Base-by-base conservation (phyloP, 2,113 vertebrate genomes). In the Macrotus californicus region DNA sequence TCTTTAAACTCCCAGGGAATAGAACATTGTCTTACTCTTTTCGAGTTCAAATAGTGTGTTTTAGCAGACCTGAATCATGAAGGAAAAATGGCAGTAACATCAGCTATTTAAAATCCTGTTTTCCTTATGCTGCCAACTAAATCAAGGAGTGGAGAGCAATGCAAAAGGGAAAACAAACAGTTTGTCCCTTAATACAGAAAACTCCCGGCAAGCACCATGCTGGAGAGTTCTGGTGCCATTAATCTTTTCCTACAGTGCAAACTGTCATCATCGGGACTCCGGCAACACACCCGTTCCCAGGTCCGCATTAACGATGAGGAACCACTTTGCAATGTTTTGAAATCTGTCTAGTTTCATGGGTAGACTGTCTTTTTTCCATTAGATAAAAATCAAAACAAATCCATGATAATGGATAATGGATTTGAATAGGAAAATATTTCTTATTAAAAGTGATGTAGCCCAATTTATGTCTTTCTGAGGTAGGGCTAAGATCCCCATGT, bases 81-180 rank as follows among this genome's bases (percentile, higher is more conserved):
- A 96, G 91, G 94, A 96, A 96, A 91, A 98, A 96, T 69, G 70
- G 94, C 97, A 96, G 76, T 76, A 87, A 94, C 72, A 88, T 81
- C 93, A 97, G 93, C 96, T 98, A 96, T 98, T 98, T 96, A 97
- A 98, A 98, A 96, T 85, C 82, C 96, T 98, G 87, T 97, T 97
- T 98, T 97, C 96, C 96, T 95, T 97, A 94, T 90, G 52, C 76
- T 98, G 95, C 94, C 92, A 96, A 95, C 96, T 97, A 98, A 98
- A 97, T 97, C 98, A 98, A 98, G 94, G 97, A 94, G 54, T 79
- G 77, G 89, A 97, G 88, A 97, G 86, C 92, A 97, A 97, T 96
- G 95, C 94, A 95, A 97, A 96, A 94, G 72, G 70, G 87, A 97
- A 98, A 98, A 97, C 97, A 98, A 98, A 98, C 43, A 92, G 91